Base-by-base conservation (phyloP, 2,888 invertebrate species). In the Machimus rusticus region DNA sequence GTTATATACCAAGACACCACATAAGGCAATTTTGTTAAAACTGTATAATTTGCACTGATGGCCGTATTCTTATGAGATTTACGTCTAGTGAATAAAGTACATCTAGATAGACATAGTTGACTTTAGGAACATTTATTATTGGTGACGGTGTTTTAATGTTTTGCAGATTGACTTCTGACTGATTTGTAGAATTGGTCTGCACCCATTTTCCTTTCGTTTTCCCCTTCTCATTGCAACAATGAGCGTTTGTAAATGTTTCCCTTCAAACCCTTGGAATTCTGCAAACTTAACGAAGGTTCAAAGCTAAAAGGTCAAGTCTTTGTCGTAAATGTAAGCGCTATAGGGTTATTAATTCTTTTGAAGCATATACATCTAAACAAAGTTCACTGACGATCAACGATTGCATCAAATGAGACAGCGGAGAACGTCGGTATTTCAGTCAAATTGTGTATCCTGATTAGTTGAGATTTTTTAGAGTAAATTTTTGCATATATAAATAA, bases 381-480 rank as follows among this genome's bases (percentile, higher is more conserved):
- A 16, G 78, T 78, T 78, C 78, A 78, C 39, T 78, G 51, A 79
- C 46, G 28, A 46, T 79, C 51, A 79, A 46, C 51, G 31, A 51
- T 79, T 46, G 79, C 79, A 79, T 46, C 79, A 79, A 79, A 78
- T 37, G 31, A 34, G 37, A 76, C 16, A 28, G 19, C 28, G 8
- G 23, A 76, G 34, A 79, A 79, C 16, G 51, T 79, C 51, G 51
- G 23, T 23, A 79, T 28, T 82, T 51, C 81, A 55, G 51, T 81
- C 55, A 82, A 55, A 82, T 57, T 66, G 82, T 57, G 82, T 82
- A 82, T 82, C 57, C 82, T 82, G 79, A 79, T 82, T 82, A 82
- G 82, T 82, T 82, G 82, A 82, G 82, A 82, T 82, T 82, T 79
- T 82, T 82, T 82, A 82, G 82, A 57, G 19, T 82, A 82, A 81